phyloP scores from a whole-genome alignment of 2,888 invertebrate genomes.

The Neoitamus cyanurus region DNA sequence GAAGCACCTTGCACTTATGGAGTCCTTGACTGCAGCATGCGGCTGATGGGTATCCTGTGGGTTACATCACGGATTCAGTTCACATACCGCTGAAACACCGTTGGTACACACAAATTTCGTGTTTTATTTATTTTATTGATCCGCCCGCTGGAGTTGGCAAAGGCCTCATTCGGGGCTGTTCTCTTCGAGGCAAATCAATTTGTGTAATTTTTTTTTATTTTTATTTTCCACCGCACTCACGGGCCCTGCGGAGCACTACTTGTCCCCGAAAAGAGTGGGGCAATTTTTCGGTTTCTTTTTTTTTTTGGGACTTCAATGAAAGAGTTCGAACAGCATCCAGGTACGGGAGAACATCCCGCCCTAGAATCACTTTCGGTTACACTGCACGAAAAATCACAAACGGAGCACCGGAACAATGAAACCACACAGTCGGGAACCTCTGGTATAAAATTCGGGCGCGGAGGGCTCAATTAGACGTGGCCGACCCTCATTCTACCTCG shows the following conservation, averaged over 20 bases:
- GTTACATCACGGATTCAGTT: neutral
- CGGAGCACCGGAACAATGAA: neutral
- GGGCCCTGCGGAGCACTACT: neutral
- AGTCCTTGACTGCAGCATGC: neutral
- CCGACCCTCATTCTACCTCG: neutral
- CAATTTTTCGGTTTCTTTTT: neutral
- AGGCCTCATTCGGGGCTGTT: neutral
- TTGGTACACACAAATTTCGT: neutral
- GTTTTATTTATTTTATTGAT: neutral
- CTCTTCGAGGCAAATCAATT: neutral
- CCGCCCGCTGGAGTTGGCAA: neutral
- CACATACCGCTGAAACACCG: neutral
- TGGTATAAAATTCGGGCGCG: neutral
- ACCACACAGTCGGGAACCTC: neutral
- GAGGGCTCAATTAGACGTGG: neutral
- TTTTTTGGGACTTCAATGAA: neutral
- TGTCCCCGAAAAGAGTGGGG: neutral
- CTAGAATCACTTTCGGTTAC: neutral
- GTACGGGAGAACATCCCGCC: neutral
- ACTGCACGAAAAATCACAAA: neutral
- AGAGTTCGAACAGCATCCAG: neutral
- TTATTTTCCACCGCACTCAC: neutral
- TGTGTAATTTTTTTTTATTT: neutral
- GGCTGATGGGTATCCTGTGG: neutral
- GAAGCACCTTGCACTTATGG: neutral